Evolutionary conservation across 64 coral and sea anemone genomes (phyloP).

Genomic region (Pocillopora verrucosa): DNA sequence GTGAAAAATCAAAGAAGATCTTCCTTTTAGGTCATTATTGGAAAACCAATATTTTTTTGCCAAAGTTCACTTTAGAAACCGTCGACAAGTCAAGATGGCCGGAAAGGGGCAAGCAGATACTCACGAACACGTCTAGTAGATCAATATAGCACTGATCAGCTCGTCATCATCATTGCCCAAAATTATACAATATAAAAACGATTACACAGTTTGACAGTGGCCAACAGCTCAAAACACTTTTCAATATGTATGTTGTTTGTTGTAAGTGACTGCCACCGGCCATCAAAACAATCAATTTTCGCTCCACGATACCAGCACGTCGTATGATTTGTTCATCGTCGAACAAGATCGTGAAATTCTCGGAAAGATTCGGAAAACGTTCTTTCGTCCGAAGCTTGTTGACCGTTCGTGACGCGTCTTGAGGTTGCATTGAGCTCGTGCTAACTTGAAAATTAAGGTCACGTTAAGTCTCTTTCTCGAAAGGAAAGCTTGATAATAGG

Average conservation of each 20-base stretch:
- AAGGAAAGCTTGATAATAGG: no score
- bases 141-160: constrained; percentile 1
- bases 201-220: neutral
- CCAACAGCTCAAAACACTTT: neutral
- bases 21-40: neutral
- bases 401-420: no score
- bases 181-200: neutral
- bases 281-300: constrained; percentile 27
- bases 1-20: neutral
- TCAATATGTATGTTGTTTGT: neutral
- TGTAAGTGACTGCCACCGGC: neutral
- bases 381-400: neutral
- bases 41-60: neutral
- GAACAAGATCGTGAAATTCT: neutral
- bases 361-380: neutral
- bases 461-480: no score
- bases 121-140: neutral
- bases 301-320: neutral
- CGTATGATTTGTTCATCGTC: neutral
- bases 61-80: neutral
- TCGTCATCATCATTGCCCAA: neutral
- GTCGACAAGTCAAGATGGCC: constrained; percentile 12
- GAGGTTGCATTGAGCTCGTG: no score
- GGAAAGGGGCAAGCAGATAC: neutral
- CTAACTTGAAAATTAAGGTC: no score